Conservation (phyloP, 2,113 vertebrate genomes). For the Craseonycteris thonglongyai region DNA sequence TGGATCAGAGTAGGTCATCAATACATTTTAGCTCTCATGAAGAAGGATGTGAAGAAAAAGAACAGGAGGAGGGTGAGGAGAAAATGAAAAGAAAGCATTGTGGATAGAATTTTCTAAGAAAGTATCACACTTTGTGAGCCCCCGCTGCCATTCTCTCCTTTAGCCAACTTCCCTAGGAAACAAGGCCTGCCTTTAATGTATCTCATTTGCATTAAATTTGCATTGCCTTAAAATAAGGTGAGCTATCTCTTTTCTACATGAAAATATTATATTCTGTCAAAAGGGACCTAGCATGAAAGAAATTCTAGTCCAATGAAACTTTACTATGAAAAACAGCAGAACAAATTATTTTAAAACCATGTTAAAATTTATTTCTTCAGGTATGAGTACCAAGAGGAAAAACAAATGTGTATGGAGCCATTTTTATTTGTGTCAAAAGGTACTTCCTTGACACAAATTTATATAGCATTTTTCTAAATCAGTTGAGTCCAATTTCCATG, state of each 20-base stretch:
- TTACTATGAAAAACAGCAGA: not conserved
- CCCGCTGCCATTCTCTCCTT: not conserved
- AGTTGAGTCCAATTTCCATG: not conserved
- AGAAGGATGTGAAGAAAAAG: not conserved
- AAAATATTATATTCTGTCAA: not conserved
- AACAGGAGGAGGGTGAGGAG: not conserved
- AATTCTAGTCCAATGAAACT: not conserved
- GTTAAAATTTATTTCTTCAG: not conserved
- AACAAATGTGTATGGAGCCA: not conserved
- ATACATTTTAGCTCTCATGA: not conserved
- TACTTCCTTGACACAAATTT: not conserved
- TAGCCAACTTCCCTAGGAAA: not conserved
- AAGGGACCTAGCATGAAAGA: not conserved
- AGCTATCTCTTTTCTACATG: not conserved
- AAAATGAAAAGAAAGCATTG: not conserved
- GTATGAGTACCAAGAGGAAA: not conserved
- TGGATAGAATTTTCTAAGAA: not conserved
- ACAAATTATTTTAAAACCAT: not conserved
- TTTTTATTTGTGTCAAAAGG: not conserved
- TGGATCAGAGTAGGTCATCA: not conserved
- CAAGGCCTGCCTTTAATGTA: not conserved
- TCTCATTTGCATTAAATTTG: not conserved
- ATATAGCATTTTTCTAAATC: not conserved
- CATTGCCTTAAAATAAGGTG: not conserved
- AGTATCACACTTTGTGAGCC: not conserved